Evolutionary conservation across 35 echinoderm and acorn worm species (phyloP), one percentile per base, ranked within the genome.

Genomic region (Heliocidaris erythrogramma): DNA sequence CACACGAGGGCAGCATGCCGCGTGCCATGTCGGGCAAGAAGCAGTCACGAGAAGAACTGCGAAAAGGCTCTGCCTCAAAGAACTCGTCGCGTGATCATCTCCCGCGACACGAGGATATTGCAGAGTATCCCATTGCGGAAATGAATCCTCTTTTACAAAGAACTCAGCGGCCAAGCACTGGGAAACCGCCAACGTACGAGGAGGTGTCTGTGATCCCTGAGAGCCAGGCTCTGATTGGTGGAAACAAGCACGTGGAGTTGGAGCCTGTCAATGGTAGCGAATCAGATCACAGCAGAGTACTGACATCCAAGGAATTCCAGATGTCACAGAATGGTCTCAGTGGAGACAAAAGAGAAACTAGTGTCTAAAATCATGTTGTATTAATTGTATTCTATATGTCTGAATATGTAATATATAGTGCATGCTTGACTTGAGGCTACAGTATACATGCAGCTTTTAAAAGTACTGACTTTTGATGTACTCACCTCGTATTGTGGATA

Each of bases 301-400:
- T 92, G 48, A 50, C 47, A 24, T 92, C 91, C 17, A 92, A 92
- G 50, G 49, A 92, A 13, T 59, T 27, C 91, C 91, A 92, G 91
- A 59, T 59, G 48, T 92, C 91, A 59, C 91, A 92, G 59, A 91
- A 31, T 88, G 94, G 31, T 59, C 94, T 42, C 10, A 85, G 31
- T 30, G 49, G 85, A 59, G 94, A 95, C 71, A 96, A 96, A 47
- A 56, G 86, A 56, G 95, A 96, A 94, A 96, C 95, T 18, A 96
- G 95, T 94, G 90, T 93, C 61, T 93, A 31, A 65, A 56, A 30
- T 90, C 88, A 35, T 47, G 30, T 48, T 92, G 91, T 92, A 50
- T 92, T 78, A 21, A 78, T 78, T 78, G 65, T 78, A 78, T 78
- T 78, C 27, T 78, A 18, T 78, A 90, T 48, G 48, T 50, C 90